A percentile compares a stretch with the other conserved stretches of the same genome.
phyloP scores from a whole-genome alignment of 1,140 invertebrate species.

The Gonioctena quinquepunctata region DNA sequence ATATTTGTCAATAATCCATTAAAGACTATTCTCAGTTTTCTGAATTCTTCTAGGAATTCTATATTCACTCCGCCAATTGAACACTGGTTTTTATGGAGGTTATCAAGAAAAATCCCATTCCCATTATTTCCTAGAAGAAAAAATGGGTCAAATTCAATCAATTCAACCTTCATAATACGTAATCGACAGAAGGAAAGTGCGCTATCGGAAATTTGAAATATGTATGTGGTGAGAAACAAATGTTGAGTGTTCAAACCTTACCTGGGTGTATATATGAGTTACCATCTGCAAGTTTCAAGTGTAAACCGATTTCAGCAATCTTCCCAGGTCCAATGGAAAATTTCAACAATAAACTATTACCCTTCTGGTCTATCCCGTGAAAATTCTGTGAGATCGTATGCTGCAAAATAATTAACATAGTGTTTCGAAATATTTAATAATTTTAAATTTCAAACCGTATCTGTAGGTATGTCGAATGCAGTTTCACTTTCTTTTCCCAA shows the following conservation, averaged over 20 bases:
- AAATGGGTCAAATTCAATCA: no score
- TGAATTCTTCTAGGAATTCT: slow-evolving; percentile 44
- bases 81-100: slow-evolving; percentile 36
- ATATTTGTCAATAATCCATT: slow-evolving; percentile 43
- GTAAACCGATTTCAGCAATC: slow-evolving; percentile 33
- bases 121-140: no score
- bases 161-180: no score
- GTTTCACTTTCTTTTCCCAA: slow-evolving; percentile 6
- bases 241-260: slow-evolving; percentile 18
- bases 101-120: no score
- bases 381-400: slow-evolving; percentile 24
- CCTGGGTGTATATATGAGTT: slow-evolving; percentile 36
- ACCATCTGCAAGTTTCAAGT: slow-evolving; percentile 31
- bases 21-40: slow-evolving; percentile 38
- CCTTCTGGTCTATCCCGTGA: slow-evolving; percentile 37
- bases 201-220: no score
- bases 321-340: slow-evolving; percentile 28
- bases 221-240: no score
- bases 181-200: no score
- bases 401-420: slow-evolving; percentile 19
- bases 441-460: slow-evolving; percentile 6
- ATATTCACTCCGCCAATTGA: slow-evolving; percentile 38
- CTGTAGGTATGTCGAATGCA: slow-evolving; percentile 16
- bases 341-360: slow-evolving; percentile 32
- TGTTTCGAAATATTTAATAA: background rate